Percentiles rank a stretch among this genome's conserved stretches.
Evolutionary conservation across 2,113 vertebrate species (phyloP).

Genomic region (Tinamus guttatus): DNA sequence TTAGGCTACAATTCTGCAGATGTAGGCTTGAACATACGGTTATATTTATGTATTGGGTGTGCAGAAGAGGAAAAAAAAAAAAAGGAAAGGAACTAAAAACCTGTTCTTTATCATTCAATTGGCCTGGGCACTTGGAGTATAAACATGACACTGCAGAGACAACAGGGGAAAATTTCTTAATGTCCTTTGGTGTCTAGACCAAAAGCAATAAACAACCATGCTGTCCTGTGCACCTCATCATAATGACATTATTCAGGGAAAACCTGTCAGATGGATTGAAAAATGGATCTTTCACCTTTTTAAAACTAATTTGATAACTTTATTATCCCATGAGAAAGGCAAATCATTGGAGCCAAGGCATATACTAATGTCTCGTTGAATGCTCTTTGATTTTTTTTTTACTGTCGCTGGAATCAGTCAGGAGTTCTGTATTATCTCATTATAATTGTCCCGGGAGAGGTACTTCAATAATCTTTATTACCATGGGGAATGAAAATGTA

Average conservation of each 20-base stretch:
- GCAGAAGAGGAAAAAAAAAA: not conserved
- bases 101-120: conserved; percentile 48
- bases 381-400: conserved; percentile 50
- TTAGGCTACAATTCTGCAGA: conserved; percentile 47
- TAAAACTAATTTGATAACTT: conserved; percentile 73
- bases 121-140: conserved; percentile 31
- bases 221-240: conserved; percentile 38
- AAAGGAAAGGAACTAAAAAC: not conserved
- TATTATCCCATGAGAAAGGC: conserved; percentile 56
- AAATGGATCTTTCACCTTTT: conserved; percentile 66
- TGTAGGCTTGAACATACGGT: conserved; percentile 9
- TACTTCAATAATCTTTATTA: conserved; percentile 57
- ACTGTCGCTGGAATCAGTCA: conserved; percentile 52
- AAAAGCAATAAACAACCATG: conserved; percentile 38
- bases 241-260: conserved; percentile 49
- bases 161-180: conserved; percentile 30
- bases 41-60: conserved; percentile 45
- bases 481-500: conserved; percentile 46
- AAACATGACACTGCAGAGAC: conserved; percentile 25
- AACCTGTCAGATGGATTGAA: conserved; percentile 42
- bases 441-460: conserved; percentile 44
- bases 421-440: conserved; percentile 65
- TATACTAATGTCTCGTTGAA: conserved; percentile 61
- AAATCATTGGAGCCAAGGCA: conserved; percentile 39
- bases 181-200: conserved; percentile 59